phyloP scores from a whole-genome alignment of 2,888 invertebrate genomes.

The Perizoma flavofasciatum region DNA sequence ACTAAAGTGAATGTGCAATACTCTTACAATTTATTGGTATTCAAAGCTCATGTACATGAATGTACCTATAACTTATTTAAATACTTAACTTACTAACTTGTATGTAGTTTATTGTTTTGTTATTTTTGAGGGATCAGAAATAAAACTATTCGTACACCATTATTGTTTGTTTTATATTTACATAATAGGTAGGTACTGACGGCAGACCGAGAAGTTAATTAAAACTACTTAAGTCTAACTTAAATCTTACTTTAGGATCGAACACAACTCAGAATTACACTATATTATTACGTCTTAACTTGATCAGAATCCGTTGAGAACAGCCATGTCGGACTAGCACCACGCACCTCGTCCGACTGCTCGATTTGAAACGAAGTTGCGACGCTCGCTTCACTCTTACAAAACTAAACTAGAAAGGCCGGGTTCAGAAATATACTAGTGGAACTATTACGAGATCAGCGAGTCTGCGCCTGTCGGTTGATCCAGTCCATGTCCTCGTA shows the following conservation, averaged over 20 bases:
- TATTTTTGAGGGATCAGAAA: conserved; percentile 11
- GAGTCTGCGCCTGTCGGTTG: too few species aligned
- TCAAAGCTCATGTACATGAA: too few species aligned
- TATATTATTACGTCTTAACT: background rate
- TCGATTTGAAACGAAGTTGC: too few species aligned
- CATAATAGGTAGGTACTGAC: conserved; percentile 7
- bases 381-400: conserved; percentile 18
- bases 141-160: conserved; percentile 20
- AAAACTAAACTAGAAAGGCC: conserved; percentile 5
- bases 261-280: background rate
- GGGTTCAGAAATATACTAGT: conserved; percentile 1
- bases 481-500: too few species aligned
- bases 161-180: conserved; percentile 28
- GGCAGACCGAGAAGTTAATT: background rate
- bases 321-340: conserved; percentile 20
- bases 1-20: too few species aligned
- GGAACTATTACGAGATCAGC: too few species aligned
- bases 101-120: background rate
- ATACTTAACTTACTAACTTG: background rate
- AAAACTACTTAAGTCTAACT: background rate
- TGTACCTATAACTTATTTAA: too few species aligned
- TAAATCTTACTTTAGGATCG: background rate
- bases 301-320: conserved; percentile 9
- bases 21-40: too few species aligned
- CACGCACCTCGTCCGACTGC: too few species aligned